A percentile compares a stretch with the other conserved stretches of the same genome.
Conservation (phyloP, 2,888 invertebrate species). For the Oligia fasciuncula region DNA sequence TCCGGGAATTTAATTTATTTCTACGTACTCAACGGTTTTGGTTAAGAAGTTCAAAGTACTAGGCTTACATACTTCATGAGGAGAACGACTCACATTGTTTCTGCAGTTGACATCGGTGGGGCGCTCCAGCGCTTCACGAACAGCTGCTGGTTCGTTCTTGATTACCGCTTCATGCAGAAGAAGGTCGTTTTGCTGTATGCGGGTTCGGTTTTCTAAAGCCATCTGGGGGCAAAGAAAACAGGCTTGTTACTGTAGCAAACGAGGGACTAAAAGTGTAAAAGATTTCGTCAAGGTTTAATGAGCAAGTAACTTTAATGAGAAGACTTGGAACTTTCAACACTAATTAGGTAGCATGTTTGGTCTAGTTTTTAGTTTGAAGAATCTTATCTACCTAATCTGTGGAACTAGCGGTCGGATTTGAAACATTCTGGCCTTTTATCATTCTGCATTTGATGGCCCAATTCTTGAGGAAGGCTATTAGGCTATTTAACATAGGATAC, state of each 20-base stretch:
- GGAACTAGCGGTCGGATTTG: no score
- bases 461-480: no score
- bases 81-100: slow-evolving; percentile 91
- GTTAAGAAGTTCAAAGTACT: slow-evolving; percentile 43
- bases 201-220: slow-evolving; percentile 80
- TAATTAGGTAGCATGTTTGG: slow-evolving; percentile 13
- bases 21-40: not conserved
- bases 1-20: not conserved
- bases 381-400: not conserved
- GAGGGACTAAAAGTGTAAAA: not conserved
- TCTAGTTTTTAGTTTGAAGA: not conserved
- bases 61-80: slow-evolving; percentile 38
- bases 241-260: not conserved
- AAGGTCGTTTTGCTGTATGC: slow-evolving; percentile 92
- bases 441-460: no score
- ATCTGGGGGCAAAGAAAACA: slow-evolving; percentile 70
- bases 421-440: no score
- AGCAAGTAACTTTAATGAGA: slow-evolving; percentile 28
- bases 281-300: slow-evolving; percentile 25
- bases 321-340: slow-evolving; percentile 22
- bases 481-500: no score
- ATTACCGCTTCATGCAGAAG: slow-evolving; percentile 93
- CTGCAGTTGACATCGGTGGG: slow-evolving; percentile 93
- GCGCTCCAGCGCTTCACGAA: slow-evolving; percentile 91
- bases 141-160: slow-evolving; percentile 92